Percentiles rank a stretch among this genome's conserved stretches.
Conservation (phyloP, 2,888 invertebrate genomes). For the Dryobotodes eremita region DNA sequence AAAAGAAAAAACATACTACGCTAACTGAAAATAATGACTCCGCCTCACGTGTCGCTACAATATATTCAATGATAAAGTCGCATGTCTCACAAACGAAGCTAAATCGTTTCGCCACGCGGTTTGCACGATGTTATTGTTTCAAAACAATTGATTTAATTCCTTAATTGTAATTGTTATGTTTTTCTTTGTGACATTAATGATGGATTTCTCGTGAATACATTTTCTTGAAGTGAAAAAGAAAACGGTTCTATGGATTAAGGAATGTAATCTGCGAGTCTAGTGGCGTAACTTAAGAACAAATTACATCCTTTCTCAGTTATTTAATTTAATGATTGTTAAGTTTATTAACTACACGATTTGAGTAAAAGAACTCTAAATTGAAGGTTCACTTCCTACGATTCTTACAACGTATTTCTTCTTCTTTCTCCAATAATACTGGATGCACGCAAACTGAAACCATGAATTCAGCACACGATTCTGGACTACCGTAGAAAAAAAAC, state of each 20-base stretch:
- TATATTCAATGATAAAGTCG: conserved; percentile 43
- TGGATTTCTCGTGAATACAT: conserved; percentile 16
- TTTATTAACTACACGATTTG: neutral
- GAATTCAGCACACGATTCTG: too few relatives aligned
- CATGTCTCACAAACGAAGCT: conserved; percentile 44
- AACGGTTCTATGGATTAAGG: neutral
- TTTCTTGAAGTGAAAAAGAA: neutral
- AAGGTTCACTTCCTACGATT: too few relatives aligned
- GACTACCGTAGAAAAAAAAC: too few relatives aligned
- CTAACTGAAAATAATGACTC: conserved; percentile 1
- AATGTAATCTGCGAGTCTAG: neutral
- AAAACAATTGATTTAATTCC: conserved; percentile 35
- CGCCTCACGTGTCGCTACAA: conserved; percentile 45
- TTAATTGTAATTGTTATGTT: conserved; percentile 5
- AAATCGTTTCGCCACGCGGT: conserved; percentile 38
- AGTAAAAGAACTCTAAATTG: too few relatives aligned
- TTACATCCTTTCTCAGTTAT: neutral
- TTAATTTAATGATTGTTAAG: neutral
- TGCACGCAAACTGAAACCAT: too few relatives aligned
- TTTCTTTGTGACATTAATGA: neutral
- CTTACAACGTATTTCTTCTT: too few relatives aligned
- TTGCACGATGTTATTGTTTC: conserved; percentile 35
- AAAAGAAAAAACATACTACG: neutral
- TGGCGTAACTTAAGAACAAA: neutral
- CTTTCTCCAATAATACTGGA: too few relatives aligned